Evolutionary conservation across 1,140 invertebrate genomes (phyloP).

Genomic region (Drosophila guanche): DNA sequence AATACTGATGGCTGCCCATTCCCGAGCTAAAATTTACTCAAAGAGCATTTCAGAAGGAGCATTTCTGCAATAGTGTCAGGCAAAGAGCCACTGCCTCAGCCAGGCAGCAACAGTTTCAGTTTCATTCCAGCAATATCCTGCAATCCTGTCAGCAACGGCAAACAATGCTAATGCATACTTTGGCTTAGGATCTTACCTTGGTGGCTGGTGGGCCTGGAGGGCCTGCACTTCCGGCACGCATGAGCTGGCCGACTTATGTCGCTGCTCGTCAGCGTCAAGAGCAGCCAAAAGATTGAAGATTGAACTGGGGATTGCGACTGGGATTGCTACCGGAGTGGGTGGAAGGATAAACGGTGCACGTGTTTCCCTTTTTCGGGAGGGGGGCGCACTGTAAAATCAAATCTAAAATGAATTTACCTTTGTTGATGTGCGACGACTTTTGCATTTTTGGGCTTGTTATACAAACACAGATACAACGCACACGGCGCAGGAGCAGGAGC

Average conservation of each 20-base stretch:
- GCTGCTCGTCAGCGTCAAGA: constrained; percentile 51
- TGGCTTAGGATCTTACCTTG: constrained; percentile 30
- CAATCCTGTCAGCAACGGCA: constrained; percentile 63
- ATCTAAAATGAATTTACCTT: constrained; percentile 79
- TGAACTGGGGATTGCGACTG: background rate
- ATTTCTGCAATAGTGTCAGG: constrained; percentile 16
- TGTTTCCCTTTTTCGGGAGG: constrained; percentile 53
- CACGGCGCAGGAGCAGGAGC: too few species aligned
- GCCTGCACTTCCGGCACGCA: constrained; percentile 51
- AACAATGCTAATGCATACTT: constrained; percentile 76
- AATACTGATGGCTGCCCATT: constrained; percentile 41
- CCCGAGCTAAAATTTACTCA: constrained; percentile 29
- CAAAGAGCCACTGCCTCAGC: constrained; percentile 2
- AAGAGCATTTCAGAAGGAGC: constrained; percentile 6
- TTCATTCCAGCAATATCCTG: constrained; percentile 62
- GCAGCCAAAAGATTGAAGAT: constrained; percentile 2
- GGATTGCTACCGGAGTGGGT: background rate
- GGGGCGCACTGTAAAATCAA: constrained; percentile 48
- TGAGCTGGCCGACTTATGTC: constrained; percentile 53
- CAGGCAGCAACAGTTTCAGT: constrained; percentile 29
- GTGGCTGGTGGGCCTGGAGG: background rate
- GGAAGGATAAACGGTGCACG: constrained; percentile 64
- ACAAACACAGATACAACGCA: constrained; percentile 8
- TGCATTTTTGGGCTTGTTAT: constrained; percentile 64
- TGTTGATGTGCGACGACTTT: constrained; percentile 75